These are phyloP conservation scores for Cladopsammia gracilis DNA, from an alignment of 64 coral and sea anemone genomes.

Conservation along the genomic window DNA sequence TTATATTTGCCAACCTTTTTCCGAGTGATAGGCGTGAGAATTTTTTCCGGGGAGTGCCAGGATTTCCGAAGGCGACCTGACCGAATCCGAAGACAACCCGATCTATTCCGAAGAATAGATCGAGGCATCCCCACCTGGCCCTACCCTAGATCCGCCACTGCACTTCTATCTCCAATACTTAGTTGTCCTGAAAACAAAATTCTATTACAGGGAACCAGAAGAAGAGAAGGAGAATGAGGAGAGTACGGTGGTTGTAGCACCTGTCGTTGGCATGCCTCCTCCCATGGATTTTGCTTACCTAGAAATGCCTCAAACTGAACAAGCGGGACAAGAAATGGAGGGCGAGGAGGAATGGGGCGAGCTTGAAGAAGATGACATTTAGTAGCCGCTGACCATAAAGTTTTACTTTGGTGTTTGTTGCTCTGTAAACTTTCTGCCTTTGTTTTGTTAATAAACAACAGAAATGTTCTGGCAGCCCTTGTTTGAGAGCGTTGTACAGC, in stretches of 20 bases:
- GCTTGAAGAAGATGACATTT: background rate
- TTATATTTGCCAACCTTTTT: background rate
- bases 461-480: too few relatives aligned
- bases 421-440: background rate
- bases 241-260: background rate
- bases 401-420: background rate
- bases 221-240: slow-evolving; percentile 2
- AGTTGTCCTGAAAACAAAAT: background rate
- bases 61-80: too few relatives aligned
- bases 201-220: background rate
- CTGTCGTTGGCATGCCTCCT: slow-evolving; percentile 5
- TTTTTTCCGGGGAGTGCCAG: too few relatives aligned
- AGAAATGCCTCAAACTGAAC: slow-evolving; percentile 3
- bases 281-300: slow-evolving; percentile 8
- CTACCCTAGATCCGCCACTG: too few relatives aligned
- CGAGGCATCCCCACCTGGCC: too few relatives aligned
- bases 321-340: background rate
- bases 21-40: too few relatives aligned
- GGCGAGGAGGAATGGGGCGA: slow-evolving; percentile 13
- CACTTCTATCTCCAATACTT: background rate
- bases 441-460: background rate
- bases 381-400: background rate
- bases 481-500: too few relatives aligned
- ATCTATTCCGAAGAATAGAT: too few relatives aligned
- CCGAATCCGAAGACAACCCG: too few relatives aligned